phyloP scores from a whole-genome alignment of 37 sponge, comb jelly and placozoan genomes.

The Tethya wilhelma region DNA sequence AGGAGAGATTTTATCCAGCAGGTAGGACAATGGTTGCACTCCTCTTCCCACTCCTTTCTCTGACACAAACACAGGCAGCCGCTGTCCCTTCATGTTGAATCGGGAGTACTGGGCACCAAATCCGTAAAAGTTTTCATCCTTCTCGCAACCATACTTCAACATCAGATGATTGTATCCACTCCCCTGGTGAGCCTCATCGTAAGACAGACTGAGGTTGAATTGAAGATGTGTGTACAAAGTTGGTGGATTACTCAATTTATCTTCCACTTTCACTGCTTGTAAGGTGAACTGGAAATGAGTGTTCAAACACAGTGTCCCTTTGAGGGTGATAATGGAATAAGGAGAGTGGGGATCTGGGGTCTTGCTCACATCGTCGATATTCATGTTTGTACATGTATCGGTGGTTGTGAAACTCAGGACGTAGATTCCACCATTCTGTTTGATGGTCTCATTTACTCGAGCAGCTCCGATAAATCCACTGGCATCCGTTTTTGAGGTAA shows the following conservation, averaged over 20 bases:
- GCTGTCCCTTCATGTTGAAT: constrained; percentile 68
- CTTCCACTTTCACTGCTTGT: constrained; percentile 32
- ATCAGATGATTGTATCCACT: constrained; percentile 64
- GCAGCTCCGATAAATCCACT: constrained; percentile 30
- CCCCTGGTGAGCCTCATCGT: not conserved
- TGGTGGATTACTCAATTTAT: not conserved
- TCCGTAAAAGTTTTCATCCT: constrained; percentile 76
- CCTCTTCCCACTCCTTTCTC: constrained; percentile 88
- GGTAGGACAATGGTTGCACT: constrained; percentile 53
- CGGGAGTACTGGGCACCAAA: constrained; percentile 80
- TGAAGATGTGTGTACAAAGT: not conserved
- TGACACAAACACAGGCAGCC: constrained; percentile 73
- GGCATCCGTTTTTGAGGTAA: not conserved
- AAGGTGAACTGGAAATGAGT: constrained; percentile 33
- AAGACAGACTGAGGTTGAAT: constrained; percentile 4
- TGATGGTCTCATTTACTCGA: constrained; percentile 3
- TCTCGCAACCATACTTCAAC: constrained; percentile 59
- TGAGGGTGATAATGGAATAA: constrained; percentile 13
- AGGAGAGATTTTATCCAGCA: constrained; percentile 56
- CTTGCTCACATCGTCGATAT: constrained; percentile 2
- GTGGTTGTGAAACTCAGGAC: not conserved
- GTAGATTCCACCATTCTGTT: constrained; percentile 51
- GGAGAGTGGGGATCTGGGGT: not conserved
- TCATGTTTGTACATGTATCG: constrained; percentile 16
- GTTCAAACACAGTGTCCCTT: constrained; percentile 44